Percentiles rank a stretch among this genome's conserved stretches.
These are phyloP conservation scores for Anguilla japonica DNA, from an alignment of 2,113 vertebrate genomes.

Conservation along the genomic window DNA sequence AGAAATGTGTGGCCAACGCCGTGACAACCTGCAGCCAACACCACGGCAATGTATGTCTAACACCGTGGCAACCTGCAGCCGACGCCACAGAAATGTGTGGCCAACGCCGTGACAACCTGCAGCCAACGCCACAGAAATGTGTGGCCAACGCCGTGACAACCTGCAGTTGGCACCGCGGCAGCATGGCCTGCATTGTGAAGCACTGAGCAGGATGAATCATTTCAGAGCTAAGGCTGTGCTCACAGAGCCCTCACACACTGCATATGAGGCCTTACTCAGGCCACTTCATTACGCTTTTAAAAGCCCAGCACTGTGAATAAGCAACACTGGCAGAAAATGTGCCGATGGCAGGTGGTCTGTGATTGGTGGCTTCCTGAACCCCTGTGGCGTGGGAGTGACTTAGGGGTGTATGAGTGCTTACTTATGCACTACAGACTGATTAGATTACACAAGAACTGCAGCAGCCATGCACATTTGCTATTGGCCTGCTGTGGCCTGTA, in stretches of 20 bases:
- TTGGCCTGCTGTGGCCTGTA: not conserved
- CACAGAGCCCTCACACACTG: not conserved
- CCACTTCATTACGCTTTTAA: not conserved
- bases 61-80: too few relatives aligned
- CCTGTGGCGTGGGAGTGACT: not conserved
- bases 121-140: too few relatives aligned
- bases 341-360: not conserved
- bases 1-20: too few relatives aligned
- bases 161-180: conserved; percentile 40
- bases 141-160: conserved; percentile 27
- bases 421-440: not conserved
- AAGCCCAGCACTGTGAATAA: not conserved
- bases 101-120: too few relatives aligned
- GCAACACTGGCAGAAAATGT: not conserved
- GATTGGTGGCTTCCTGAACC: not conserved
- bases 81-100: too few relatives aligned
- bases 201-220: too few relatives aligned
- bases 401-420: not conserved
- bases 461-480: not conserved
- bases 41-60: too few relatives aligned
- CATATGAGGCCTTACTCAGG: too few relatives aligned
- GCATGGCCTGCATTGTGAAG: too few relatives aligned
- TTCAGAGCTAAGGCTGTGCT: too few relatives aligned
- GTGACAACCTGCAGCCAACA: too few relatives aligned
- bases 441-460: not conserved